phyloP scores from a whole-genome alignment of 2,888 invertebrate genomes.

The Ceraclea dissimilis region DNA sequence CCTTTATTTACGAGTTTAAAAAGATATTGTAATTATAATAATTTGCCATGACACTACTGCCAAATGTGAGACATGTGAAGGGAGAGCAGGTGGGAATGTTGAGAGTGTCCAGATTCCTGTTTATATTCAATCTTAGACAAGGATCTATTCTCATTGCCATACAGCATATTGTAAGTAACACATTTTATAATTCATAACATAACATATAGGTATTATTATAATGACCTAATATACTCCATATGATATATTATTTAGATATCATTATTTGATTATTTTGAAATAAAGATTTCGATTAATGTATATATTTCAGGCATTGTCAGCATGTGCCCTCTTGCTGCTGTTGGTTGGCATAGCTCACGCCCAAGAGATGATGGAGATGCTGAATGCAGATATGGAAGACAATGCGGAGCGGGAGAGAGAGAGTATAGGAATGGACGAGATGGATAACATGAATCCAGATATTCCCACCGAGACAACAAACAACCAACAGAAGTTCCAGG shows the following conservation, averaged over 20 bases:
- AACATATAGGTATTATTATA: too few relatives aligned
- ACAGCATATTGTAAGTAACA: slow-evolving; percentile 46
- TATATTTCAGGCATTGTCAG: slow-evolving; percentile 41
- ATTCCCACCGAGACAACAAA: slow-evolving; percentile 42
- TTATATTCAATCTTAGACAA: slow-evolving; percentile 47
- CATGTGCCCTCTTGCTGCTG: slow-evolving; percentile 42
- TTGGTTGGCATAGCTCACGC: slow-evolving; percentile 45
- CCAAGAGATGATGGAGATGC: slow-evolving; percentile 43
- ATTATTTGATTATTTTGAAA: too few relatives aligned
- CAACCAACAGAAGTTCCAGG: slow-evolving; percentile 45
- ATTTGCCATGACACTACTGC: neutral
- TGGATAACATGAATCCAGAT: slow-evolving; percentile 27
- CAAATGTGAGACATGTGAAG: slow-evolving; percentile 5
- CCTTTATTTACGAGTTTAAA: too few relatives aligned
- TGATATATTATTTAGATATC: too few relatives aligned
- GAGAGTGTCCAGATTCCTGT: slow-evolving; percentile 37
- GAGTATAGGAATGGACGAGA: slow-evolving; percentile 6
- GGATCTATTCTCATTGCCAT: slow-evolving; percentile 48
- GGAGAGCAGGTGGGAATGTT: slow-evolving; percentile 7
- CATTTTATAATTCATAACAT: too few relatives aligned
- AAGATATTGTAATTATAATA: too few relatives aligned
- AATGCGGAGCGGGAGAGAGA: slow-evolving; percentile 41
- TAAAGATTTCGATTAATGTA: neutral
- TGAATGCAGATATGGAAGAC: slow-evolving; percentile 46
- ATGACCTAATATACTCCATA: too few relatives aligned